Percentiles rank a stretch among this genome's conserved stretches.
Conservation (phyloP, 2,888 invertebrate genomes). For the Drosophila multiciliata region DNA sequence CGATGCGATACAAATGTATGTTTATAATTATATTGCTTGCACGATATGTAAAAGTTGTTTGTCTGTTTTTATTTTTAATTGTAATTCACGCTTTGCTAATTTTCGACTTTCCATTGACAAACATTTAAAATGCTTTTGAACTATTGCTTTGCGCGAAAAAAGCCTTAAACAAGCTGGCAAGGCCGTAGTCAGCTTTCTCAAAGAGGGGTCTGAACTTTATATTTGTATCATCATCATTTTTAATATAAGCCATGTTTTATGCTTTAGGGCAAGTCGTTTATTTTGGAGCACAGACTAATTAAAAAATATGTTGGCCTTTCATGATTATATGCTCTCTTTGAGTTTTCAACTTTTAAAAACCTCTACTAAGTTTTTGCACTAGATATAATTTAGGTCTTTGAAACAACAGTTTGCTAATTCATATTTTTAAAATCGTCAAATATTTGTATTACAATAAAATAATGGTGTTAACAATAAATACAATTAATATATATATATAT, state of each 20-base stretch:
- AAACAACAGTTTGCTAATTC: neutral
- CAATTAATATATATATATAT: neutral
- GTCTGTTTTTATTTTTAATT: slow-evolving; percentile 48
- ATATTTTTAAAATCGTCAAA: neutral
- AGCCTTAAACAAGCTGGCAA: neutral
- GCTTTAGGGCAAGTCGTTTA: neutral
- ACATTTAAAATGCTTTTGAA: slow-evolving; percentile 64
- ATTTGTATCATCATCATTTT: neutral
- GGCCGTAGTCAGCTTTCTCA: neutral
- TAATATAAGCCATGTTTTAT: neutral
- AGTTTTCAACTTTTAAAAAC: neutral
- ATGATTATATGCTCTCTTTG: neutral
- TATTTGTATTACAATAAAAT: neutral
- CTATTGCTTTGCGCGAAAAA: slow-evolving; percentile 27
- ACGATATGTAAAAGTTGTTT: slow-evolving; percentile 42
- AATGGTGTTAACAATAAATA: neutral
- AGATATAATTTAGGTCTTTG: neutral
- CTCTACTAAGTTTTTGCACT: neutral
- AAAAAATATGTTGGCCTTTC: neutral
- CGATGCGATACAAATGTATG: neutral
- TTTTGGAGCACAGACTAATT: neutral
- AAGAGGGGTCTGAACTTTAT: neutral
- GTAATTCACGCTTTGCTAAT: slow-evolving; percentile 61
- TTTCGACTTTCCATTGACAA: slow-evolving; percentile 77
- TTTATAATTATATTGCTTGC: slow-evolving; percentile 26